Evolutionary conservation across 1,140 invertebrate genomes (phyloP), one percentile per base, ranked within the genome.

Genomic region (Drosophila dunni): DNA sequence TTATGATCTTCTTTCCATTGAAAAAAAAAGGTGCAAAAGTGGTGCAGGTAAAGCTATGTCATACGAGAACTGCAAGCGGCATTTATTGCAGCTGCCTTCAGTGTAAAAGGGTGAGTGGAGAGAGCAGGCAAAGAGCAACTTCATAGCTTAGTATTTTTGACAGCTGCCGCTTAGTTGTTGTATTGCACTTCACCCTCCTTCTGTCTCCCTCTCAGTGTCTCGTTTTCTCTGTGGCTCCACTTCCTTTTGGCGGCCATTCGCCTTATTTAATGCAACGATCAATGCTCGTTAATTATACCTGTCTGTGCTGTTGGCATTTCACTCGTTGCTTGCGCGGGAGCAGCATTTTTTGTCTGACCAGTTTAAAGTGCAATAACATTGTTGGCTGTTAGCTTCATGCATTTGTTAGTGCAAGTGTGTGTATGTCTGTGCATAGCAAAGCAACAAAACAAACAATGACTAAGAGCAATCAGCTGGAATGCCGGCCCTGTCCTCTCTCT

Each of bases 1-100:
- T 74, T 81, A 81, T 78, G 45, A 64, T 50, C 2, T 13, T 38
- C 42, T 72, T 69, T 75, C 67, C 76, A 72, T 79, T 72, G 42
- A 83, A 71, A 45, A 20, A 20, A 69, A 63, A 67, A 73, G 42
- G 42, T 44, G 50, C 36, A 56, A 46, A 38, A 51, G 9, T 57
- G 38, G 11, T 42, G 10, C 67, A 75, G 54, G 66, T 64, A 54
- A 38, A 36, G 13, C 8, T 45, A n/a, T 58, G 40, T 40, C 33
- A 48, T 45, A 8, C 9, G 15, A 15, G 8, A 40, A 46, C 17
- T 66, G 79, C 77, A 75, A 51, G 48, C 33, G 51, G 34, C 50
- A 63, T n/a, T 65, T 15, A 48, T 29, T 20, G 44, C 70, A 69
- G 71, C 66, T 69, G 65, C 17, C 34, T 29, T 29, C 6, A 29